These are phyloP conservation scores for Lophius americanus DNA, from an alignment of 2,797 vertebrate genomes.

Conservation along the genomic window DNA sequence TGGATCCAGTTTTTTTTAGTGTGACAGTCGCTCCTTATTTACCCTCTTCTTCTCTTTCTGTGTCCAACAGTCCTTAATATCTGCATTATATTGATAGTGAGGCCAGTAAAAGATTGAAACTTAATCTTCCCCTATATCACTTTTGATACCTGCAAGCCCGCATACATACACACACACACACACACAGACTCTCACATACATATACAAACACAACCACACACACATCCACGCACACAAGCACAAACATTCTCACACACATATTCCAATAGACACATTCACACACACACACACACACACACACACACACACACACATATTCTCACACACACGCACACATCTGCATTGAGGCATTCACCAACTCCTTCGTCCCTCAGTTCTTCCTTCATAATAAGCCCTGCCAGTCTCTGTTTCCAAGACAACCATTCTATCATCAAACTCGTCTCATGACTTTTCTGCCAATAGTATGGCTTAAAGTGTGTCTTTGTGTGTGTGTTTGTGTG, in stretches of 20 bases:
- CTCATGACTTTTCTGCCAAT: conserved; percentile 60
- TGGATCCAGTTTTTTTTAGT: not conserved
- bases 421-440: conserved; percentile 61
- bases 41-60: conserved; percentile 13
- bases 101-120: conserved; percentile 21
- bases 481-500: conserved; percentile 26
- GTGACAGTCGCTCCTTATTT: conserved; percentile 19
- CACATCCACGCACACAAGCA: not conserved
- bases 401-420: conserved; percentile 81
- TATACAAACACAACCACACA: conserved; percentile 21
- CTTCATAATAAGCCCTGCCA: conserved; percentile 72
- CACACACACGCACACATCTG: conserved; percentile 24
- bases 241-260: conserved; percentile 2
- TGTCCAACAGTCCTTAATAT: not conserved
- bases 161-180: conserved; percentile 3
- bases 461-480: conserved; percentile 51
- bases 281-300: conserved; percentile 6
- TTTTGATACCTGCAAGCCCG: not conserved
- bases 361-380: conserved; percentile 56
- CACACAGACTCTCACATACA: conserved; percentile 8
- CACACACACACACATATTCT: conserved; percentile 9
- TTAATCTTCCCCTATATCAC: conserved; percentile 21
- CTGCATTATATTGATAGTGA: conserved; percentile 34
- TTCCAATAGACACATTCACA: not conserved
- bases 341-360: conserved; percentile 39